phyloP scores from a whole-genome alignment of 2,113 vertebrate genomes.

The Antechinus stuartii region DNA sequence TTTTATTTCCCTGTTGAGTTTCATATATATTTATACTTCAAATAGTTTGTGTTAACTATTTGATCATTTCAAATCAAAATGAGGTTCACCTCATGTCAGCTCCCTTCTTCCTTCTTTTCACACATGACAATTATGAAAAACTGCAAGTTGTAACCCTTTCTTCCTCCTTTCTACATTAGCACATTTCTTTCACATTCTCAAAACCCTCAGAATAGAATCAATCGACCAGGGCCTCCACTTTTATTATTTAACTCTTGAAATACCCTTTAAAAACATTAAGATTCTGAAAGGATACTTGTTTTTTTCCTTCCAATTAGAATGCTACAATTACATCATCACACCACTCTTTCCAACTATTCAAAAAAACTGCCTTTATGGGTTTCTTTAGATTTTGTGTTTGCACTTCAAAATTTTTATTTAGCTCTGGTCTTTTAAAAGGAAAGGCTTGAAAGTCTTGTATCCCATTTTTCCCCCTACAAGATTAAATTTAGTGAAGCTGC shows the following conservation, averaged over 20 bases:
- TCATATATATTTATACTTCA: background rate
- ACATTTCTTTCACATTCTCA: background rate
- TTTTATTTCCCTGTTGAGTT: background rate
- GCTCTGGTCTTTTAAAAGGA: background rate
- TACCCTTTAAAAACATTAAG: background rate
- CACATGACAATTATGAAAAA: background rate
- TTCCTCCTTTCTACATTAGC: background rate
- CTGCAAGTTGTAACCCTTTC: background rate
- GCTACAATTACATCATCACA: background rate
- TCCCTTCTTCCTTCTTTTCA: background rate
- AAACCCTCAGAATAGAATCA: background rate
- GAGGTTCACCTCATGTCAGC: background rate
- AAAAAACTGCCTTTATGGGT: background rate
- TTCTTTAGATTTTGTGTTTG: background rate
- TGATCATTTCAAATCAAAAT: background rate
- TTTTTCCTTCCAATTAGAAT: background rate
- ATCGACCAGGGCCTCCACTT: background rate
- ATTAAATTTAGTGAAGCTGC: background rate
- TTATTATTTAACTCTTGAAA: background rate
- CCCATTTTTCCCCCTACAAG: background rate
- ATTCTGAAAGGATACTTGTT: background rate
- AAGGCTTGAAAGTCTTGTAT: background rate
- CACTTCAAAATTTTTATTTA: background rate
- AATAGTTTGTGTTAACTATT: background rate
- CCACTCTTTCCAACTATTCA: background rate